Percentiles rank a stretch among this genome's conserved stretches.
Evolutionary conservation across 2,113 vertebrate genomes (phyloP).

Genomic region (Vireo altiloquus): DNA sequence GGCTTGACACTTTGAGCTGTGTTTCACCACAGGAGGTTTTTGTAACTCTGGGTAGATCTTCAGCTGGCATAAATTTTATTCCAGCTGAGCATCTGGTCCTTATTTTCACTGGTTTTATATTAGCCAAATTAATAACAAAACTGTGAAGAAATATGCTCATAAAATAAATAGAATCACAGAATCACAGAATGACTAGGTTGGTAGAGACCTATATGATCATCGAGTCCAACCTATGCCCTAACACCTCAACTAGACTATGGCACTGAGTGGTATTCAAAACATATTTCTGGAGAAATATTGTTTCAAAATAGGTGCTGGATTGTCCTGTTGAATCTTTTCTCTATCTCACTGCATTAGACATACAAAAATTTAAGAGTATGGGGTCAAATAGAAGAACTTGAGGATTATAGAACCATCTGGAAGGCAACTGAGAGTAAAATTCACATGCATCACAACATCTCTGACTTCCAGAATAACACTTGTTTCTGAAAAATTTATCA

Average conservation of each 20-base stretch:
- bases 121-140: constrained; percentile 11
- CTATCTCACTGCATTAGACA: background rate
- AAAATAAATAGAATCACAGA: background rate
- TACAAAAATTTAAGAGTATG: background rate
- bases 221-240: no score
- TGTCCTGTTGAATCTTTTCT: background rate
- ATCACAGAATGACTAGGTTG: no score
- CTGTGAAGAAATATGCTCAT: background rate
- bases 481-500: background rate
- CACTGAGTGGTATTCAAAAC: background rate
- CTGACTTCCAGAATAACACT: background rate
- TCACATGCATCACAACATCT: background rate
- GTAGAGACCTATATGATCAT: no score
- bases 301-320: background rate
- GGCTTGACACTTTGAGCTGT: constrained; percentile 10
- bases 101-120: constrained; percentile 4
- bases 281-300: background rate
- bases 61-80: constrained; percentile 17
- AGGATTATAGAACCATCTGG: background rate
- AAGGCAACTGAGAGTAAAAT: background rate
- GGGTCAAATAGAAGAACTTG: background rate
- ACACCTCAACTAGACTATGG: no score
- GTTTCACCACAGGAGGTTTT: constrained; percentile 15
- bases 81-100: constrained; percentile 17
- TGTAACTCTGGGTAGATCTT: background rate